A percentile compares a stretch with the other conserved stretches of the same genome.
These are phyloP conservation scores for Capitella teleta DNA, from an alignment of 1,140 invertebrate species.

Conservation along the genomic window DNA sequence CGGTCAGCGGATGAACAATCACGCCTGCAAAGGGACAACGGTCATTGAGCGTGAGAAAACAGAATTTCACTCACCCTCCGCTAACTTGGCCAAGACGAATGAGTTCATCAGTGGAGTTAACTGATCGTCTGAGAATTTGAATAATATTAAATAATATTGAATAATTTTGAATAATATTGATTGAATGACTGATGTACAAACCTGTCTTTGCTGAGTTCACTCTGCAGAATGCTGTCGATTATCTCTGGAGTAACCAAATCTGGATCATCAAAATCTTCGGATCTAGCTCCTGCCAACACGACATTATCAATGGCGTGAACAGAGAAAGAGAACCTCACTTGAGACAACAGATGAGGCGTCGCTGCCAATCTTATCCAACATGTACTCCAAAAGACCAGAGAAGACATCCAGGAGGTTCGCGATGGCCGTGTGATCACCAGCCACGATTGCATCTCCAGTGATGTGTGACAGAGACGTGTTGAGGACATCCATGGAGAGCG, in stretches of 20 bases:
- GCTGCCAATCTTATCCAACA: conserved; percentile 34
- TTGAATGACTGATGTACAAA: not conserved
- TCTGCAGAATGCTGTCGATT: conserved; percentile 16
- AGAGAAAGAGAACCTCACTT: conserved; percentile 11
- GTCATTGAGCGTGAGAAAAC: too few relatives aligned
- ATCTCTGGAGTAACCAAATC: conserved; percentile 21
- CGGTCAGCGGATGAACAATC: too few relatives aligned
- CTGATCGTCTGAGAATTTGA: too few relatives aligned
- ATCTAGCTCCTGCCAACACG: not conserved
- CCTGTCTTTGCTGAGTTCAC: conserved; percentile 1
- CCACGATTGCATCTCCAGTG: conserved; percentile 26
- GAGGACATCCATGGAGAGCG: conserved; percentile 31
- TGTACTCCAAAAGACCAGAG: conserved; percentile 30
- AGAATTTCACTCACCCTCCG: too few relatives aligned
- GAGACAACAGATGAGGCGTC: conserved; percentile 15
- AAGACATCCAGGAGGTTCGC: conserved; percentile 38
- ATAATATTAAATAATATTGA: too few relatives aligned
- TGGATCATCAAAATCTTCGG: conserved; percentile 17
- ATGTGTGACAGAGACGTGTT: conserved; percentile 40
- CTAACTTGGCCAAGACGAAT: conserved; percentile 1
- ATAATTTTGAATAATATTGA: not conserved
- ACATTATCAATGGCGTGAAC: not conserved
- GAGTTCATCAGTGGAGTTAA: conserved; percentile 1
- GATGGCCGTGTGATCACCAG: conserved; percentile 24
- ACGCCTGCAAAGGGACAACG: too few relatives aligned